A percentile compares a stretch with the other conserved stretches of the same genome.
phyloP scores from a whole-genome alignment of 2,888 invertebrate genomes.

The Strigamia transsilvanica region DNA sequence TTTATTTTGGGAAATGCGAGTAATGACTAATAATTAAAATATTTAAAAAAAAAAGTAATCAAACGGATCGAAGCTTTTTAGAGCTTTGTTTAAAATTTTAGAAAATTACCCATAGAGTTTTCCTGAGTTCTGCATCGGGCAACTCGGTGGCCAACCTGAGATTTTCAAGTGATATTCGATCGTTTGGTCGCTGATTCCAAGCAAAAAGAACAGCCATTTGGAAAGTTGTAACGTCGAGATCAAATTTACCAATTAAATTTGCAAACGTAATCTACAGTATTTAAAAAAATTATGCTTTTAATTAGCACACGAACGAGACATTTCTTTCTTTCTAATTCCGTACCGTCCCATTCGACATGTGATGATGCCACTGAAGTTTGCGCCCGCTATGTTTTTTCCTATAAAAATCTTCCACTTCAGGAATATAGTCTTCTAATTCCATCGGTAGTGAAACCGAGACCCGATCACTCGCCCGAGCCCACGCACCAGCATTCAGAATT shows the following conservation, averaged over 20 bases:
- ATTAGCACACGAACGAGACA: slow-evolving; percentile 92
- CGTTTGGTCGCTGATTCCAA: slow-evolving; percentile 95
- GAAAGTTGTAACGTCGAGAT: slow-evolving; percentile 98
- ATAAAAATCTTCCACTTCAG: slow-evolving; percentile 98
- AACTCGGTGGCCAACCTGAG: slow-evolving; percentile 94
- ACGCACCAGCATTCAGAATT: slow-evolving; percentile 97
- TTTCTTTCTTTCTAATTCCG: slow-evolving; percentile 84
- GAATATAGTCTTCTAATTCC: slow-evolving; percentile 98
- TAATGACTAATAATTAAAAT: slow-evolving; percentile 70
- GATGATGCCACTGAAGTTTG: slow-evolving; percentile 98
- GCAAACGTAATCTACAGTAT: slow-evolving; percentile 90
- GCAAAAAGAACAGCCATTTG: slow-evolving; percentile 99
- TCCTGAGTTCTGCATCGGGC: slow-evolving; percentile 91
- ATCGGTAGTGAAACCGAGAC: slow-evolving; percentile 95
- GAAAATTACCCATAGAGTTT: slow-evolving; percentile 77
- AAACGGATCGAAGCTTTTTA: too few species aligned
- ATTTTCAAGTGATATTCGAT: slow-evolving; percentile 96
- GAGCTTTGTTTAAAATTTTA: too few species aligned
- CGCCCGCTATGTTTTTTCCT: slow-evolving; percentile 96
- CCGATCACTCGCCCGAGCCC: slow-evolving; percentile 94
- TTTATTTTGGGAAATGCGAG: slow-evolving; percentile 96
- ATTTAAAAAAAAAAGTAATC: too few species aligned
- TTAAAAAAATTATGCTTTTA: slow-evolving; percentile 73
- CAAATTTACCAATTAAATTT: slow-evolving; percentile 91
- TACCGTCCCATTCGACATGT: slow-evolving; percentile 96